phyloP scores from a whole-genome alignment of 37 sponge, comb jelly and placozoan species.

The Aplysina aerophoba region DNA sequence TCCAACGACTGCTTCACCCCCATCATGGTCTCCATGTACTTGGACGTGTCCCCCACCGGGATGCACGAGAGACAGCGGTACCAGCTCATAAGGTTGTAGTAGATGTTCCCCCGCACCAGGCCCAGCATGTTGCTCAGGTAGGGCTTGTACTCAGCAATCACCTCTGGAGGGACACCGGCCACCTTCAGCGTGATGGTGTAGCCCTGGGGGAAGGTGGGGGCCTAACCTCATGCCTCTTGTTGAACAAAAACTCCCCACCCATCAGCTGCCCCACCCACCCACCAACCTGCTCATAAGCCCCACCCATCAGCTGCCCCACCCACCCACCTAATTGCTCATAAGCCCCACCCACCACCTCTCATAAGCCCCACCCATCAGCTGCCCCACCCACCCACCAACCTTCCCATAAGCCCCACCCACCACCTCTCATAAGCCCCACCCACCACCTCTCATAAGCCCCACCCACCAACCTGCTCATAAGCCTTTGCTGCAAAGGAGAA shows the following conservation, averaged over 20 bases:
- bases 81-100: slow-evolving; percentile 92
- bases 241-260: not conserved
- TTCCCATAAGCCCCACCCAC: not conserved
- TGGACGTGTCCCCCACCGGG: slow-evolving; percentile 77
- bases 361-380: not conserved
- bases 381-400: not conserved
- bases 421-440: not conserved
- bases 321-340: not conserved
- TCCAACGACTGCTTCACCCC: slow-evolving; percentile 88
- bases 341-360: slow-evolving; percentile 5
- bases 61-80: slow-evolving; percentile 77
- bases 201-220: slow-evolving; percentile 42
- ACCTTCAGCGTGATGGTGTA: slow-evolving; percentile 70
- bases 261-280: slow-evolving; percentile 2
- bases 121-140: slow-evolving; percentile 86
- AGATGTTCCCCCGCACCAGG: slow-evolving; percentile 83
- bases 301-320: not conserved
- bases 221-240: not conserved
- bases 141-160: slow-evolving; percentile 56
- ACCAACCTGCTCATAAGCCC: not conserved
- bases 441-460: not conserved
- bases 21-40: slow-evolving; percentile 92
- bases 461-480: slow-evolving; percentile 58
- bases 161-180: slow-evolving; percentile 66
- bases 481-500: slow-evolving; percentile 85